Evolutionary conservation across 2,888 invertebrate genomes (phyloP).

Genomic region (Heliconius aoede): DNA sequence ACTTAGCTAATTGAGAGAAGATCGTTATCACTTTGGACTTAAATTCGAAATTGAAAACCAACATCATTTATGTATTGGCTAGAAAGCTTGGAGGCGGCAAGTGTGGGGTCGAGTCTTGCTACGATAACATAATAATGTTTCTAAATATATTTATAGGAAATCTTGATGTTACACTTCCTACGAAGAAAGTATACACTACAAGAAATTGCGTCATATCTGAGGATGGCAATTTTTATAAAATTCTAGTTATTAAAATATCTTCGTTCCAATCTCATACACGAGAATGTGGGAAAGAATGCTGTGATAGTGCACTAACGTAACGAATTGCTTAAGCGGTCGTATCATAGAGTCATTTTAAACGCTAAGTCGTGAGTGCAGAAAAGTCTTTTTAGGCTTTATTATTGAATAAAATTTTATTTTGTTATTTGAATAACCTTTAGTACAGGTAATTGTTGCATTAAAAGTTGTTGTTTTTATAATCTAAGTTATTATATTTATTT

Average conservation of each 20-base stretch:
- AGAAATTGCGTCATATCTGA: not conserved
- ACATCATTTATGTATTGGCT: no score
- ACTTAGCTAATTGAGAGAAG: no score
- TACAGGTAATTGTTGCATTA: not conserved
- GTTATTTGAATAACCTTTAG: not conserved
- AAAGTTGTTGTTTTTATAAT: not conserved
- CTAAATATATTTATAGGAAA: not conserved
- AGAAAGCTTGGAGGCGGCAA: no score
- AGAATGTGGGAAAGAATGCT: constrained; percentile 27
- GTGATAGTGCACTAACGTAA: not conserved
- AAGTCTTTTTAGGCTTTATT: not conserved
- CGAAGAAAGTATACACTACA: not conserved
- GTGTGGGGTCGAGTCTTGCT: no score
- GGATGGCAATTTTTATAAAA: constrained; percentile 13
- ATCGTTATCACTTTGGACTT: no score
- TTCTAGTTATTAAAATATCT: constrained; percentile 13
- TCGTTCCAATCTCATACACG: constrained; percentile 3
- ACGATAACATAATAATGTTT: no score
- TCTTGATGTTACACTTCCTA: not conserved
- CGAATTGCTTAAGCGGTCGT: constrained; percentile 16
- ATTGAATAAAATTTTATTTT: not conserved
- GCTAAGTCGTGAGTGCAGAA: not conserved
- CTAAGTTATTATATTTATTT: not conserved
- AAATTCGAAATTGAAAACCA: no score
- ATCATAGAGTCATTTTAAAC: constrained; percentile 16